Conservation (phyloP, 2,113 vertebrate species). For the Salvelinus fontinalis region DNA sequence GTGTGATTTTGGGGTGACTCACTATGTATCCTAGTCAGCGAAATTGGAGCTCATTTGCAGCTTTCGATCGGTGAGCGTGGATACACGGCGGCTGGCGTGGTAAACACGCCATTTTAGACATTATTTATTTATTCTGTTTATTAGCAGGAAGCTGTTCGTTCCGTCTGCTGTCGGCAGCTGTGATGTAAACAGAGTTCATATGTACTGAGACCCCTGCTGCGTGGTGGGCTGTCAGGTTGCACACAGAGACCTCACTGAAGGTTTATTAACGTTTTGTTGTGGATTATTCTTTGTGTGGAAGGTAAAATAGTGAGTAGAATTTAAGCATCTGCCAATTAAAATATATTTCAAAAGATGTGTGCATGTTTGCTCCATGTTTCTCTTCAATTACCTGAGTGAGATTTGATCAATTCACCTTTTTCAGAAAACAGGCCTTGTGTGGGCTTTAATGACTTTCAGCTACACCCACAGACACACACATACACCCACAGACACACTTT, state of each 20-base stretch:
- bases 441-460: conserved; percentile 57
- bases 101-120: conserved; percentile 61
- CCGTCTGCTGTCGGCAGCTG: conserved; percentile 69
- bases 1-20: too few relatives aligned
- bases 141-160: conserved; percentile 62
- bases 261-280: conserved; percentile 60
- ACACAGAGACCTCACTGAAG: conserved; percentile 13
- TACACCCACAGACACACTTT: conserved; percentile 25
- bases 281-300: conserved; percentile 53
- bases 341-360: conserved; percentile 45
- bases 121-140: conserved; percentile 73
- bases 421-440: conserved; percentile 17
- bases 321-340: conserved; percentile 67
- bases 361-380: conserved; percentile 45
- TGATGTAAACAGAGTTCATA: conserved; percentile 62
- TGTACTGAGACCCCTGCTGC: conserved; percentile 61
- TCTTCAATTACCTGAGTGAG: conserved; percentile 56
- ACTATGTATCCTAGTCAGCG: background rate
- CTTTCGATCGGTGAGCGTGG: conserved; percentile 17
- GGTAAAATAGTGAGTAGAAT: conserved; percentile 45
- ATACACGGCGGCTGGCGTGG: conserved; percentile 52
- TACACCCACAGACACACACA: conserved; percentile 1
- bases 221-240: conserved; percentile 60
- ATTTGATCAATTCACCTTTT: conserved; percentile 46
- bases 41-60: background rate